Base-by-base conservation (phyloP, 2,113 vertebrate genomes). In the Cynoglossus semilaevis region DNA sequence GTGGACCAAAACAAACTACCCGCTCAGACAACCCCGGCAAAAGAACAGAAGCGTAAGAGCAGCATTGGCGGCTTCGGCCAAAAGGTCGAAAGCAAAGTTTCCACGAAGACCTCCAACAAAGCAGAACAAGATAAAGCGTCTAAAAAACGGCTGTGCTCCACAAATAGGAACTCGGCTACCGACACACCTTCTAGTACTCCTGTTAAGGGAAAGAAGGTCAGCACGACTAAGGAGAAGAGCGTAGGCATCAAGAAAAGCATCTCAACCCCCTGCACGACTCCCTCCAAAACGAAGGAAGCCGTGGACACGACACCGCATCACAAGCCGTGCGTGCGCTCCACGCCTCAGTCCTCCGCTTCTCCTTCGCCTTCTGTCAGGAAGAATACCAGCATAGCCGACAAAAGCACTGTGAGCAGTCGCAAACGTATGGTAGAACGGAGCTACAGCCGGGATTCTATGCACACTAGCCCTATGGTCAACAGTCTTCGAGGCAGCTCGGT, bases 1-100 rank as follows among this genome's bases (percentile, higher is more conserved):
- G 85, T 94, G 56, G 95, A 98, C 81, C 95, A 96, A 89, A 96
- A 94, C 1, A 83, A 90, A 13, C 16, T 81, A n/a, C 67, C 81
- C 2, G 11, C 75, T 17, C 93, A 93, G 57, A 90, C 89, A 45
- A 90, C 93, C 47, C 93, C 93, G 0, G 87, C 93, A 50, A 96
- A 94, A 82, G 97, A 98, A 41, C 90, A 81, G 50, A 95, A 91
- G 49, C 82, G 82, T 19, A 92, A 91, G 29, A 86, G 77, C 74
- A 92, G 88, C 19, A 63, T 62, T 0, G 87, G 79, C 40, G 85
- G 88, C 18, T 77, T 90, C n/a, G 50, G 41, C 6, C 81, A 89
- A 41, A 94, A 92, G 70, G 52, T 82, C 0, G 93, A 91, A 41
- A 89, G 84, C 72, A 69, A 82, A 22, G 45, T 76, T 37, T 90